Base-by-base conservation (phyloP, 2,797 vertebrate species). In the Anguilla anguilla region DNA sequence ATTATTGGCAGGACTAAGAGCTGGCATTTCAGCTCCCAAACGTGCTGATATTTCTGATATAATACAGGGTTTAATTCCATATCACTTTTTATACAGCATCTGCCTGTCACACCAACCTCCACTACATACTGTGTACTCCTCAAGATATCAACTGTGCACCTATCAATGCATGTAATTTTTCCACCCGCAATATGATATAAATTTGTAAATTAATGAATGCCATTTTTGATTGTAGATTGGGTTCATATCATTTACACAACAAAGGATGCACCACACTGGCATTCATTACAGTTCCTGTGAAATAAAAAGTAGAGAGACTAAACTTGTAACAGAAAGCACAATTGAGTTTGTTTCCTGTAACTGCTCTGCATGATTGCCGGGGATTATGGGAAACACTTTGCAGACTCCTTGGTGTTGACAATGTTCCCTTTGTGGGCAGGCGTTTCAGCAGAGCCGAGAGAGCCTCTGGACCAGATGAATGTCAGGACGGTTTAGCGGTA, bases 401-500 rank as follows among this genome's bases (percentile, higher is more conserved):
- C 88, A 88, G 83, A 87, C 81, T 51, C 43, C 31, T 2, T 19
- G 28, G 31, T 81, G 69, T 86, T 55, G 83, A 90, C 87, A 91
- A 89, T 87, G 69, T 39, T 43, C 74, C 83, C 85, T 89, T 84
- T 87, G 79, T 87, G 87, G 39, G 35, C n/a, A 67, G 49, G 17
- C 46, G 28, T 81, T 64, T 53, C 46, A 53, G 15, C 43, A 43
- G 69, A 57, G 39, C 61, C 53, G 11, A 6, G 49, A 9, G 51
- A 51, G 3, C 15, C 28, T 19, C 69, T 25, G 84, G 77, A 53
- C 87, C 85, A 64, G 55, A 83, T 87, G 43, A 57, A 83, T 43
- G 89, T 91, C 92, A 91, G n/a, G 86, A 84, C 85, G 43, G 67
- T 88, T 91, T 91, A 90, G 35, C 74, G 13, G 88, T 88, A 93